Base-by-base conservation (phyloP, 2,113 vertebrate genomes). In the Nematolebias whitei region DNA sequence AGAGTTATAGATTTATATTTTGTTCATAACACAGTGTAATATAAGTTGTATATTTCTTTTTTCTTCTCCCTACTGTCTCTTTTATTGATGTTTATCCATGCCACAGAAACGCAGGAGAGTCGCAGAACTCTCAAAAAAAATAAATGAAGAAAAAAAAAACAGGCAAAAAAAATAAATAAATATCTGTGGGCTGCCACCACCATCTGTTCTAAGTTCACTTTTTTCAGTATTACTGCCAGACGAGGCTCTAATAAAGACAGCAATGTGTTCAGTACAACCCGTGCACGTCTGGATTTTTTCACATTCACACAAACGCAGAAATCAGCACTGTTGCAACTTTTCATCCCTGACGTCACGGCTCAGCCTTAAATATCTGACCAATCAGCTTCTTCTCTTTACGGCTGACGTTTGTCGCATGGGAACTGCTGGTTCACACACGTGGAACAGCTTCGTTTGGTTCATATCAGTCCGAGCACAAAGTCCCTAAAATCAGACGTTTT, bases 1-100 rank as follows among this genome's bases (percentile, higher is more conserved):
- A 99, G 98, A 98, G 95, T 96, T 98, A 99, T 99, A 99, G 98
- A 99, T 98, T 99, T 99, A 95, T 99, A 99, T 99, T 99, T 99
- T 99, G 97, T 98, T 98, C 97, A 99, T 99, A 98, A 99, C 96
- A 98, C 96, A 98, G 95, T 99, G 97, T 99, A 99, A 98, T 98
- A 98, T 98, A 99, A 99, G 96, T 99, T 99, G 97, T 99, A 98
- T 98, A 99, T 99, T 99, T 99, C 96, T 95, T 96, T 95, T 92
- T 95, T 96, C 95, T 72, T 90, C 83, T 89, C 87, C 87, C 83
- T 86, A 83, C 80, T 79, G 86, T 91, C 92, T 96, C 95, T 96
- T 98, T 98, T 97, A 96, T 93, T 96, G 96, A 98, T 98, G 96
- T 94, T 55, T 98, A 96, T 97, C 94, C 96, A 98, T 96, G 95